Conservation (phyloP, 2,113 vertebrate species). For the Galemys pyrenaicus region DNA sequence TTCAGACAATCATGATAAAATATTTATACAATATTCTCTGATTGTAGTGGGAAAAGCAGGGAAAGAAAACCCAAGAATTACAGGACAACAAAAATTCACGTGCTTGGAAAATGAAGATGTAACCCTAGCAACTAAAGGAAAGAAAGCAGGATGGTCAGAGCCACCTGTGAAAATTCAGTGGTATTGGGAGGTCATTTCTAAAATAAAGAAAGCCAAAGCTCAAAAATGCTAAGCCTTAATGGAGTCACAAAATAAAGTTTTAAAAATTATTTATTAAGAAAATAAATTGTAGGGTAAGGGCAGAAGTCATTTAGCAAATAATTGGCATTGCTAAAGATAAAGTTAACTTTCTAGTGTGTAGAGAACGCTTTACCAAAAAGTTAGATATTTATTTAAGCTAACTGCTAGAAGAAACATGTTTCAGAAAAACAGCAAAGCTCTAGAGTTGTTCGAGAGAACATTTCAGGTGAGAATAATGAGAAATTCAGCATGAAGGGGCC, state of each 20-base stretch:
- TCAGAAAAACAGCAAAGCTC: neutral
- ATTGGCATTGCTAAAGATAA: neutral
- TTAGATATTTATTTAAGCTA: neutral
- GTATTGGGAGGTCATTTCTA: neutral
- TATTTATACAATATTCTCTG: neutral
- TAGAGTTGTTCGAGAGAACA: neutral
- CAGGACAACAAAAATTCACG: neutral
- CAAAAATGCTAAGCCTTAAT: neutral
- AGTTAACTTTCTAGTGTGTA: neutral
- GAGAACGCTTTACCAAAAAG: neutral
- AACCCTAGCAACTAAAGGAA: neutral
- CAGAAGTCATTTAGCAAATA: neutral
- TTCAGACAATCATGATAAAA: neutral
- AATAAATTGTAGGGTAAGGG: neutral
- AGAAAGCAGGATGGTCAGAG: neutral
- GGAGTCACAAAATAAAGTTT: neutral
- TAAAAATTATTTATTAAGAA: neutral
- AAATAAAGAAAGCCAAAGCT: conserved; percentile 22
- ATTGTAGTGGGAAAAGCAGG: neutral
- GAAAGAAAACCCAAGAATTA: neutral
- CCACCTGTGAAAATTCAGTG: neutral
- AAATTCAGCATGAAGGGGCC: neutral
- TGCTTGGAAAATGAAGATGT: neutral
- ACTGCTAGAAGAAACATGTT: neutral
- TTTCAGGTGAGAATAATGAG: neutral